Percentiles rank a stretch among this genome's conserved stretches.
Evolutionary conservation across 2,888 invertebrate species (phyloP).

Genomic region (Dicyrtomina minuta): DNA sequence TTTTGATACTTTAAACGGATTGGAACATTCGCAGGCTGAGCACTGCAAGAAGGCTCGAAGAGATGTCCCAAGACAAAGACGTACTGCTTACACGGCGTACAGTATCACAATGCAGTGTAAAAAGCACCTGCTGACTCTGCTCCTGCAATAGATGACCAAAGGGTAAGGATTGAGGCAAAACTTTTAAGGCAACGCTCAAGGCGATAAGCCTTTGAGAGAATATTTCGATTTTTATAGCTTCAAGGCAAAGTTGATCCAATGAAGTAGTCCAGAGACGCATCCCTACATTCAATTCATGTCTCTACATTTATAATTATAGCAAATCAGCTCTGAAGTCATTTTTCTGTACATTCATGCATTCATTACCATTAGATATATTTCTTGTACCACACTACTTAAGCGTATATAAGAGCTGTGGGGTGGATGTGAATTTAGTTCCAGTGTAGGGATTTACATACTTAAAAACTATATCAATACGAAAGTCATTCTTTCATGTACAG

Average conservation of each 20-base stretch:
- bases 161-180: conserved; percentile 34
- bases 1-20: no score
- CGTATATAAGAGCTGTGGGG: no score
- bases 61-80: neutral
- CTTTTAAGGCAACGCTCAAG: conserved; percentile 42
- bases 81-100: no score
- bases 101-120: conserved; percentile 3
- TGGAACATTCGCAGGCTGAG: no score
- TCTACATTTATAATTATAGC: neutral
- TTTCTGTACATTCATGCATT: neutral
- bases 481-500: conserved; percentile 5
- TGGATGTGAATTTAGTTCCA: no score
- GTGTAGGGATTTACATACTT: no score
- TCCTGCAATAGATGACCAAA: conserved; percentile 16
- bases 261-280: neutral
- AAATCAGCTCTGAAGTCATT: no score
- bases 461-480: neutral
- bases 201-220: conserved; percentile 33
- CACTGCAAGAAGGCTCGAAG: neutral
- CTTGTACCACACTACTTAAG: neutral
- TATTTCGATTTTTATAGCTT: conserved; percentile 28
- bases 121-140: conserved; percentile 13
- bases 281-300: neutral
- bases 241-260: conserved; percentile 23
- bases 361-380: conserved; percentile 8